Evolutionary conservation across 2,113 vertebrate genomes (phyloP).

Genomic region (Excalfactoria chinensis): DNA sequence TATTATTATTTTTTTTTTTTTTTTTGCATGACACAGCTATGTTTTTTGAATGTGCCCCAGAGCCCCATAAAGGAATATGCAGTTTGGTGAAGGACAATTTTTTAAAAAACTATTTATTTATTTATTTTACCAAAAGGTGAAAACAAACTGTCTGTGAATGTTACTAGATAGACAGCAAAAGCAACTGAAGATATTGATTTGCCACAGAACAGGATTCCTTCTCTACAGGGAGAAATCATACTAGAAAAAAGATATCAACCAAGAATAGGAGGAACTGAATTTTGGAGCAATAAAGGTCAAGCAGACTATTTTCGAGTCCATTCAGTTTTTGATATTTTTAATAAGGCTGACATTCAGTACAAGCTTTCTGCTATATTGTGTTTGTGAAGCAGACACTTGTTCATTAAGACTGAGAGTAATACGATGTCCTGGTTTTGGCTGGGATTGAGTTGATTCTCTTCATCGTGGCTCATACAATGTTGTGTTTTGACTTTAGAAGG

Average conservation of each 20-base stretch:
- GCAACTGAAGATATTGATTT: neutral
- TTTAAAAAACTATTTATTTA: neutral
- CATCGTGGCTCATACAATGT: neutral
- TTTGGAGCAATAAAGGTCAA: neutral
- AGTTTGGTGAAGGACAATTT: neutral
- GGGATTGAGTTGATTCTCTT: neutral
- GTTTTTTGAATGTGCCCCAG: rapidly evolving
- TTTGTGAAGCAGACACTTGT: neutral
- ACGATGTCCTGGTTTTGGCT: neutral
- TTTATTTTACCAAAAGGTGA: neutral
- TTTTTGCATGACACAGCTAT: neutral
- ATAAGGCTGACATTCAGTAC: neutral
- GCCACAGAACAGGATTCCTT: neutral
- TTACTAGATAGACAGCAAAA: neutral
- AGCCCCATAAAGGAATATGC: neutral
- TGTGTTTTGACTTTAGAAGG: neutral
- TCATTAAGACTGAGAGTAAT: neutral
- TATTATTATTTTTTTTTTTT: neutral
- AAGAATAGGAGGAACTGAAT: neutral
- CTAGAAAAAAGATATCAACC: neutral
- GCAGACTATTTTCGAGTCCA: neutral
- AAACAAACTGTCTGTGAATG: neutral
- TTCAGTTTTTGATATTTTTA: neutral
- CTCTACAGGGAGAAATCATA: neutral
- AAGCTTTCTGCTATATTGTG: neutral